These are phyloP conservation scores for Euwallacea fornicatus DNA, from an alignment of 1,140 invertebrate species.

Conservation along the genomic window DNA sequence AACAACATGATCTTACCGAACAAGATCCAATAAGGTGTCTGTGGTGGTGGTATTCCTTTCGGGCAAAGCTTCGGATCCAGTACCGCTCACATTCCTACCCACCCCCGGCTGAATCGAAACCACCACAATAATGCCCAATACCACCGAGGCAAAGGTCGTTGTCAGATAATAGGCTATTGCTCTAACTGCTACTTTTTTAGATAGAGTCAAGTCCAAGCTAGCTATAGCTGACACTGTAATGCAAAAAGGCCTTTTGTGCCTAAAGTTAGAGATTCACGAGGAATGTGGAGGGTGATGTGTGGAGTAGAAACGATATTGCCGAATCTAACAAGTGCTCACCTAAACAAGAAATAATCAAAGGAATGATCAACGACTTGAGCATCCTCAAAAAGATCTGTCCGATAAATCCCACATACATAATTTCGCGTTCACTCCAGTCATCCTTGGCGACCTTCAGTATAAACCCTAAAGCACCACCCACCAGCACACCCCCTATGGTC, in stretches of 20 bases:
- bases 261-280: background rate
- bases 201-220: slow-evolving; percentile 66
- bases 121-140: slow-evolving; percentile 73
- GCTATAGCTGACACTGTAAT: slow-evolving; percentile 67
- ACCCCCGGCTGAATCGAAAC: slow-evolving; percentile 70
- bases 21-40: slow-evolving; percentile 83
- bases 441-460: slow-evolving; percentile 55
- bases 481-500: slow-evolving; percentile 67
- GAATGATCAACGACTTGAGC: slow-evolving; percentile 75
- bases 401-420: slow-evolving; percentile 71
- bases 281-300: background rate
- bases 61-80: slow-evolving; percentile 30
- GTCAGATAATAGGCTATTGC: slow-evolving; percentile 75
- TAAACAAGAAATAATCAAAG: slow-evolving; percentile 73
- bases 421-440: slow-evolving; percentile 58
- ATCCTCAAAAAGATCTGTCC: slow-evolving; percentile 73
- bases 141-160: slow-evolving; percentile 75
- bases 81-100: slow-evolving; percentile 41
- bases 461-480: slow-evolving; percentile 66
- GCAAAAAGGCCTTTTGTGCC: background rate
- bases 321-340: slow-evolving; percentile 3
- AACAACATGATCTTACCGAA: slow-evolving; percentile 56
- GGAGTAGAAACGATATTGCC: no score
- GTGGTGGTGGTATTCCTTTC: slow-evolving; percentile 67
- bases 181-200: slow-evolving; percentile 65